Evolutionary conservation across 2,113 vertebrate genomes (phyloP), one percentile per base, ranked within the genome.

Genomic region (Baryphthengus martii): DNA sequence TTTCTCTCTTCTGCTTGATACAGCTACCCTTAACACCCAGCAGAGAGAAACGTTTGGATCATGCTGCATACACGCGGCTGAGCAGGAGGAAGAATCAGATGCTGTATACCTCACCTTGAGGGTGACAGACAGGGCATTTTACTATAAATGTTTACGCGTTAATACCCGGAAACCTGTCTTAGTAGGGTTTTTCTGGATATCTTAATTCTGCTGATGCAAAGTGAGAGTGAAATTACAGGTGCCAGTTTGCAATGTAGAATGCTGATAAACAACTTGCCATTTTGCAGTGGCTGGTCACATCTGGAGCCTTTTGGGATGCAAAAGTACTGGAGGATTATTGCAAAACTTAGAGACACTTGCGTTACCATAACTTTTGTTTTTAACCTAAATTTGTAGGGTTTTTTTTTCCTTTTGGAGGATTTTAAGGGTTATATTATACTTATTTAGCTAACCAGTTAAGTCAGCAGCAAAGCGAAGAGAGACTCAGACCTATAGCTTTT

Each of bases 241-340:
- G 96, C 97, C 96, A 53, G 95, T 97, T 82, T 93, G 94, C 81
- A 88, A 75, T 76, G 94, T 82, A 71, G 97, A 96, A 89, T 84
- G 92, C 98, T 98, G 97, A 98, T 98, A 98, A 98, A 98, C 98
- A 98, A 95, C 96, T 97, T 92, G 75, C 97, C 97, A 98, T 96
- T 98, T 98, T 90, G 98, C 96, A 98, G 97, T 98, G 97, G 96
- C 97, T 97, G 98, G 98, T 98, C 98, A 98, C 98, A 98, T 98
- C 97, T 97, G 97, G 96, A 97, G 97, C 93, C 97, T 97, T 98
- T 97, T 97, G 97, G 98, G 97, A 98, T 98, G 98, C 97, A 97
- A 97, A 98, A 98, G 93, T 98, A 96, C 97, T 95, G 97, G 96
- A 98, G 96, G 96, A 98, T 98, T 98, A 98, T 98, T 98, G 97